phyloP scores from a whole-genome alignment of 2,113 vertebrate species.

The Nymphicus hollandicus region DNA sequence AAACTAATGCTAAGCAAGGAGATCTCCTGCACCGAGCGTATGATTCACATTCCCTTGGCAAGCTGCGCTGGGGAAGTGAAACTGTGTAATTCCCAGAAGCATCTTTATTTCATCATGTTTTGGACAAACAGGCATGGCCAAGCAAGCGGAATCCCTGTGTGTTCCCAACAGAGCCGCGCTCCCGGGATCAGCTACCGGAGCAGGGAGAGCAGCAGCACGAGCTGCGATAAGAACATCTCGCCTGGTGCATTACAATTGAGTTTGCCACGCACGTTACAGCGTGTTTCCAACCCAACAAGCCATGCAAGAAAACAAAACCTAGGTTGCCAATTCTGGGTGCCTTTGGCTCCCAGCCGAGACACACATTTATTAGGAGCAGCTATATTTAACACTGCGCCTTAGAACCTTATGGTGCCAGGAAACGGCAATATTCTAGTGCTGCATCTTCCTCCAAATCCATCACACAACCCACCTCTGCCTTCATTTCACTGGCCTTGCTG shows the following conservation, averaged over 20 bases:
- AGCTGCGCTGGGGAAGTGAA: background rate
- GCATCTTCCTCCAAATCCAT: background rate
- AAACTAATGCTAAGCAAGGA: background rate
- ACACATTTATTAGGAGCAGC: slow-evolving; percentile 16
- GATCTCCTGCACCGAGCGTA: background rate
- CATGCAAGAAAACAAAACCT: slow-evolving; percentile 9
- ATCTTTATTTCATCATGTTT: background rate
- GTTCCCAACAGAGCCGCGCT: background rate
- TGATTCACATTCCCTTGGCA: slow-evolving; percentile 55
- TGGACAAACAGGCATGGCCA: background rate
- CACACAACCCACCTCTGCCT: background rate
- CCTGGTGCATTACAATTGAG: background rate
- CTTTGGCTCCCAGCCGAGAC: slow-evolving; percentile 6
- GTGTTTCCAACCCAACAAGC: slow-evolving; percentile 10
- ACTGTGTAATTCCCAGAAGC: background rate
- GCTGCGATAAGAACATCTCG: background rate
- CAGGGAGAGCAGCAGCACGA: background rate
- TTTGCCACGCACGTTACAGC: background rate
- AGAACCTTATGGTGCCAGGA: background rate
- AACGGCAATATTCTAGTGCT: background rate
- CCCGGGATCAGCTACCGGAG: background rate
- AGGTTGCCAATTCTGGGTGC: background rate
- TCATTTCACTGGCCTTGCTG: background rate
- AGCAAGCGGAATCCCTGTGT: background rate
- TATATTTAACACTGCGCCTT: background rate